These are phyloP conservation scores for Pheosia tremula DNA, from an alignment of 2,888 invertebrate genomes.

Conservation along the genomic window DNA sequence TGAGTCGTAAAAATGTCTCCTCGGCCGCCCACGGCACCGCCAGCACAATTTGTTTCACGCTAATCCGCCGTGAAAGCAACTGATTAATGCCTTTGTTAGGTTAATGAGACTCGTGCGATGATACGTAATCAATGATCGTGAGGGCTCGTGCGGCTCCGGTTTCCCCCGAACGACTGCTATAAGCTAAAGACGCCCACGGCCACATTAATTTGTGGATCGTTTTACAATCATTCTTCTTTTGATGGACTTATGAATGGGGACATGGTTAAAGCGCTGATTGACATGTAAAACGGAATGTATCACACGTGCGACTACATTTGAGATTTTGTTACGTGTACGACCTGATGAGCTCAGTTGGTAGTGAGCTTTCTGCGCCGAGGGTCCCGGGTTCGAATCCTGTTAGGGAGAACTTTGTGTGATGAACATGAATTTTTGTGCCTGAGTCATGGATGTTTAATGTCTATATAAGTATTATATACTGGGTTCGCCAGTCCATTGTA, in stretches of 20 bases:
- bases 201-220: conserved; percentile 35
- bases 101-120: conserved; percentile 71
- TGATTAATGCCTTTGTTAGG: conserved; percentile 73
- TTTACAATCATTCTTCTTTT: conserved; percentile 35
- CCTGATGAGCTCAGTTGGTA: too few species aligned
- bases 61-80: conserved; percentile 70
- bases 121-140: conserved; percentile 67
- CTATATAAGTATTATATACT: too few species aligned
- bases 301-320: not conserved
- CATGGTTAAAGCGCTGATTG: not conserved
- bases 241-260: conserved; percentile 3
- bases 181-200: conserved; percentile 46
- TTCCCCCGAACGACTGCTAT: conserved; percentile 27
- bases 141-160: conserved; percentile 41
- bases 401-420: too few species aligned
- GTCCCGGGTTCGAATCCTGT: too few species aligned
- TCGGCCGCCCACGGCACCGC: conserved; percentile 59
- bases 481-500: too few species aligned
- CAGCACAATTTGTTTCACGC: conserved; percentile 75
- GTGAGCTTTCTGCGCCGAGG: too few species aligned
- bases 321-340: not conserved
- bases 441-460: too few species aligned
- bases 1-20: conserved; percentile 63
- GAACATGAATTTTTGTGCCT: too few species aligned
- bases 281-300: not conserved